Percentiles rank a stretch among this genome's conserved stretches.
phyloP scores from a whole-genome alignment of 2,888 invertebrate species.

The Ommatoiulus sabulosus region DNA sequence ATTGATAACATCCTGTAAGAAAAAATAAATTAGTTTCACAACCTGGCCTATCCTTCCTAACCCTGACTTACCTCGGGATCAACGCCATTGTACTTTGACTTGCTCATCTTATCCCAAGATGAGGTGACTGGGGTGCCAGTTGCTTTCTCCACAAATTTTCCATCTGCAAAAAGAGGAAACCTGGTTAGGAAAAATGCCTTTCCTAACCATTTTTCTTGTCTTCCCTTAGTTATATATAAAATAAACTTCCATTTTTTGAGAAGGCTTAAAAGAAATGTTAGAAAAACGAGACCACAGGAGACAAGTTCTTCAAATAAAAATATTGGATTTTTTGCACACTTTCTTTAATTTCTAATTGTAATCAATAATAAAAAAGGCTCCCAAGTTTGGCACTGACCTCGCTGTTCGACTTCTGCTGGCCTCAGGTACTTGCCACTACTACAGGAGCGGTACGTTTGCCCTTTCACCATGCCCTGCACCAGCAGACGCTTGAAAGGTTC shows the following conservation, averaged over 20 bases:
- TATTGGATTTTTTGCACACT: too few species aligned
- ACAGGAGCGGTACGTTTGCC: slow-evolving; percentile 80
- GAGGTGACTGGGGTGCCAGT: slow-evolving; percentile 78
- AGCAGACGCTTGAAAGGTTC: slow-evolving; percentile 94
- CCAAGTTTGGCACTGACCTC: slow-evolving; percentile 66
- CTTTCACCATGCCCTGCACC: slow-evolving; percentile 97
- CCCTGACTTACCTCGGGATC: slow-evolving; percentile 75
- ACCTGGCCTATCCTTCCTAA: neutral
- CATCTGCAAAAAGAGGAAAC: slow-evolving; percentile 62
- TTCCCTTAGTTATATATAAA: too few species aligned
- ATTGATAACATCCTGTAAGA: slow-evolving; percentile 75
- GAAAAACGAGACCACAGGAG: too few species aligned
- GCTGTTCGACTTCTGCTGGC: slow-evolving; percentile 74
- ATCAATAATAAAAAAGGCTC: too few species aligned
- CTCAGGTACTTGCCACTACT: slow-evolving; percentile 83
- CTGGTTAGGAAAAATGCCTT: too few species aligned
- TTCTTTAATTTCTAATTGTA: too few species aligned
- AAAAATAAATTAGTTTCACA: neutral
- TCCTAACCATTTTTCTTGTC: too few species aligned
- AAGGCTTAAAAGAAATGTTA: too few species aligned
- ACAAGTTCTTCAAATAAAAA: too few species aligned
- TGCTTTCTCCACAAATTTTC: slow-evolving; percentile 72
- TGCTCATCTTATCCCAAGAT: slow-evolving; percentile 99
- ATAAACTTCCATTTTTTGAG: too few species aligned
- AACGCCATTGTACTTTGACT: slow-evolving; percentile 97